A percentile compares a stretch with the other conserved stretches of the same genome.
Evolutionary conservation across 2,797 vertebrate genomes (phyloP).

Genomic region (Urosaurus nigricauda): DNA sequence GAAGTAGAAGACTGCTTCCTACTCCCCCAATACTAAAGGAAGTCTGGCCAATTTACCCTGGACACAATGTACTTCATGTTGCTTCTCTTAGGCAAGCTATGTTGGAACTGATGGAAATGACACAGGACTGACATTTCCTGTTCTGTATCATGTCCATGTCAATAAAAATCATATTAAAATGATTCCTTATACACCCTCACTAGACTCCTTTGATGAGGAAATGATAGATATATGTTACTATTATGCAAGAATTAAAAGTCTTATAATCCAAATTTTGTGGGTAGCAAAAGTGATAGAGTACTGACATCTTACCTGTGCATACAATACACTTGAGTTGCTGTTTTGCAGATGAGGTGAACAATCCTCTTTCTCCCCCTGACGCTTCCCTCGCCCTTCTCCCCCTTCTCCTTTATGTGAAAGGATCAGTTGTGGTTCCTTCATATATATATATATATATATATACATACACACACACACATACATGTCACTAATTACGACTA

Average conservation of each 20-base stretch:
- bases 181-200: background rate
- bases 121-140: background rate
- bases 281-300: background rate
- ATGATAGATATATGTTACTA: background rate
- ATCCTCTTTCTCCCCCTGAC: too few relatives aligned
- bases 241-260: constrained; percentile 16
- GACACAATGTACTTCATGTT: too few relatives aligned
- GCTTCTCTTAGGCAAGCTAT: background rate
- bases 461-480: background rate
- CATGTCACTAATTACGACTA: background rate
- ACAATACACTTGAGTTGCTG: background rate
- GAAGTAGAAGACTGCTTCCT: background rate
- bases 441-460: background rate
- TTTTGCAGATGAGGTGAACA: background rate
- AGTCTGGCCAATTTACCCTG: background rate
- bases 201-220: background rate
- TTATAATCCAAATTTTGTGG: background rate
- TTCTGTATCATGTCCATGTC: background rate
- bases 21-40: background rate
- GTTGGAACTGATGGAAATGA: background rate
- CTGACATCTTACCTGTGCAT: background rate
- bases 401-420: background rate
- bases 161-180: background rate
- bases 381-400: background rate
- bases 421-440: background rate